Evolutionary conservation across 2,797 vertebrate genomes (phyloP), one percentile per base, ranked within the genome.

Genomic region (Allobates femoralis): DNA sequence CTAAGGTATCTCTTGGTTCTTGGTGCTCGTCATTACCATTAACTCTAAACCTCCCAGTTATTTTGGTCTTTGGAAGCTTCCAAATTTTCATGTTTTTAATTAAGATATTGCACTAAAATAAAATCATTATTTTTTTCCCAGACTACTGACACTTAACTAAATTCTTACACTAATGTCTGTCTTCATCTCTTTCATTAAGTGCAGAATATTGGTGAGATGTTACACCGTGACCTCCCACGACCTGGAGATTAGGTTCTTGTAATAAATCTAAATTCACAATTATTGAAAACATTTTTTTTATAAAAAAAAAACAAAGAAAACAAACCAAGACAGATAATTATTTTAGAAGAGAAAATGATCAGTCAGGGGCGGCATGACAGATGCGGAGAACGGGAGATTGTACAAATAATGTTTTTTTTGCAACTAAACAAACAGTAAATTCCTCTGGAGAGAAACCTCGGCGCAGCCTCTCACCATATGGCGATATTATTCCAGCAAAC

Each of bases 401-500:
- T n/a, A 10, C 53, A 62, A 73, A 73, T 62, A 46, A 81, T 32
- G 37, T 74, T 81, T 78, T 81, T 78, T 26, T 62, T 5, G 75
- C 55, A 85, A 62, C 14, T 37, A 85, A 85, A 80, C 53, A 80
- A 80, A 73, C 66, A 78, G 60, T 74, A 6, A 56, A 85, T 79
- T 79, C 51, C 77, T 58, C 51, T 30, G n/a, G 41, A 81, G 64
- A 64, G 50, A 60, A 46, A 55, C 41, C 37, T 74, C 37, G 46
- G 50, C 55, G 26, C 28, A 3, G 53, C 34, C 51, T 62, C 84
- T 41, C 10, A 32, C 77, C 84, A 80, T 80, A 80, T 85, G 77
- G 77, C 34, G 26, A n/a, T 8, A 64, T 74, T 71, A 51, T 80
- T 74, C 66, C 26, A 28, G 34, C 34, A 55, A 21, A 71, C 19